Conservation (phyloP, 2,888 invertebrate species). For the Molanna angustata region DNA sequence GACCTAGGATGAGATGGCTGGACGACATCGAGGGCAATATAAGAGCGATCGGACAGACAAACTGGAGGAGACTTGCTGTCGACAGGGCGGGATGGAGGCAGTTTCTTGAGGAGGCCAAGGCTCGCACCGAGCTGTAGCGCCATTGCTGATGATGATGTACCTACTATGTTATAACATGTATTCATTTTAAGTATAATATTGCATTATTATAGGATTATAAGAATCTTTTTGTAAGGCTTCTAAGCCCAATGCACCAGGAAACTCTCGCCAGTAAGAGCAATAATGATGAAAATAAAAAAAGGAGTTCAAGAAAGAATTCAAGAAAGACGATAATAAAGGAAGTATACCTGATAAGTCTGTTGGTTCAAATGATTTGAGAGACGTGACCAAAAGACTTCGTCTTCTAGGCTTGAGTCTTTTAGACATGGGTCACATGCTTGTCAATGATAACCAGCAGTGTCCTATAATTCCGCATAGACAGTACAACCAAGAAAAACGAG, state of each 20-base stretch:
- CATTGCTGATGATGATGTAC: too few species aligned
- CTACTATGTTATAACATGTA: too few species aligned
- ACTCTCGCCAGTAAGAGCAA: conserved; percentile 6
- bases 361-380: conserved; percentile 8
- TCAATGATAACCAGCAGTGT: conserved; percentile 14
- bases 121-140: too few species aligned
- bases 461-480: conserved; percentile 9
- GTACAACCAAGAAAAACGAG: neutral
- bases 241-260: conserved; percentile 16
- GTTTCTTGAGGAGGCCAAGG: too few species aligned
- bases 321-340: too few species aligned
- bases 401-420: conserved; percentile 22
- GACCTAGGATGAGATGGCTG: too few species aligned
- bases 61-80: too few species aligned
- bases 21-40: too few species aligned
- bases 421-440: conserved; percentile 24
- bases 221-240: neutral
- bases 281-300: neutral
- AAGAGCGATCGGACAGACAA: too few species aligned
- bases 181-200: neutral
- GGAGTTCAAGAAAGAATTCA: too few species aligned
- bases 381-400: conserved; percentile 13
- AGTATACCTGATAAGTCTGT: neutral
- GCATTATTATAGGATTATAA: neutral
- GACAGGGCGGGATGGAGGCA: too few species aligned